Conservation (phyloP, 2,888 invertebrate species). For the Cheilosia vulpina region DNA sequence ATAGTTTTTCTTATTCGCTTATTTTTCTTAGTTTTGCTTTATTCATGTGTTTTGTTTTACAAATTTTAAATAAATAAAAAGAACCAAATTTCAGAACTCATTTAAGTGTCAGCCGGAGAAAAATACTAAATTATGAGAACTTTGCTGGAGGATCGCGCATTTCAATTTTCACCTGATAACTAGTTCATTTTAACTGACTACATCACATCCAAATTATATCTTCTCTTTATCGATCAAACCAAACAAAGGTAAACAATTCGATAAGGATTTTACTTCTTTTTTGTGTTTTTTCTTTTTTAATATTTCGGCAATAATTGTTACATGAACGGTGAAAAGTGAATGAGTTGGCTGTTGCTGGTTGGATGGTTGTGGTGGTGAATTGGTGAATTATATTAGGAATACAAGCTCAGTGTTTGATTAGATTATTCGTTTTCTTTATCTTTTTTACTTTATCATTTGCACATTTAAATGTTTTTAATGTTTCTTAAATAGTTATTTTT, state of each 20-base stretch:
- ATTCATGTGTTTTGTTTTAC: conserved; percentile 1
- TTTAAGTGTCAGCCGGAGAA: conserved; percentile 4
- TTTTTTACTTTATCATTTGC: conserved; percentile 13
- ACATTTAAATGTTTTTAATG: conserved; percentile 26
- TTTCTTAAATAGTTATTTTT: conserved; percentile 40
- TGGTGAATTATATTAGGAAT: conserved; percentile 41
- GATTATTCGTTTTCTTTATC: conserved; percentile 20
- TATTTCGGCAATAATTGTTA: conserved; percentile 30
- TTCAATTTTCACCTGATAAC: background rate
- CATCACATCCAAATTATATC: background rate
- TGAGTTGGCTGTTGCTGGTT: conserved; percentile 18
- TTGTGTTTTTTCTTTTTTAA: conserved; percentile 10
- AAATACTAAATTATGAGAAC: conserved; percentile 11
- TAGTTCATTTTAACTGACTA: background rate
- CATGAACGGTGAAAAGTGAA: conserved; percentile 28
- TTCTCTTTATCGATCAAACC: background rate
- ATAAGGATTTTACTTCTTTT: background rate
- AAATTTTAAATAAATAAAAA: conserved; percentile 20
- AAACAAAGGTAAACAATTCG: background rate
- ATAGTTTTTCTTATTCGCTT: conserved; percentile 20
- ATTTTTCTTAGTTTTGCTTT: conserved; percentile 14
- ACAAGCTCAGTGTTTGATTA: conserved; percentile 44
- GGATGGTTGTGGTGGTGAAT: conserved; percentile 1
- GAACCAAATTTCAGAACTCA: background rate
- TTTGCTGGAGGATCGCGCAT: background rate